Percentiles rank a stretch among this genome's conserved stretches.
phyloP scores from a whole-genome alignment of 2,113 vertebrate species.

The Pygoscelis antarcticus region DNA sequence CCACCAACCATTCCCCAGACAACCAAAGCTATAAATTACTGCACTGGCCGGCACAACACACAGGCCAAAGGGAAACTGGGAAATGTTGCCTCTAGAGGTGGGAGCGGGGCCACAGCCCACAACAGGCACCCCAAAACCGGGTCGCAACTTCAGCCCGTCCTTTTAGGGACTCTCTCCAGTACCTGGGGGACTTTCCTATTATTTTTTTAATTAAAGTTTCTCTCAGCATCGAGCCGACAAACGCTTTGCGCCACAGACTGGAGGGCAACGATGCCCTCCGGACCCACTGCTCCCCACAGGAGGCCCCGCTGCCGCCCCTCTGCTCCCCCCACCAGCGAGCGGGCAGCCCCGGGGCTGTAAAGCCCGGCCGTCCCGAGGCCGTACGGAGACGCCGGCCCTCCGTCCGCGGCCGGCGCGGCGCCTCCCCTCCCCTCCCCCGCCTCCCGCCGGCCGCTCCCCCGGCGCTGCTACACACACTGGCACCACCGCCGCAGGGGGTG shows the following conservation, averaged over 20 bases:
- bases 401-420: background rate
- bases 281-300: background rate
- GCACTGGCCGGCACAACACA: background rate
- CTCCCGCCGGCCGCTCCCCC: no score
- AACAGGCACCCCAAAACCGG: background rate
- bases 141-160: background rate
- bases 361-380: background rate
- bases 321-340: background rate
- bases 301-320: background rate
- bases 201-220: background rate
- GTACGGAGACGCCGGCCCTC: rapidly evolving
- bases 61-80: no score
- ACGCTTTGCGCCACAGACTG: rapidly evolving
- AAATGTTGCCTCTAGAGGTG: rapidly evolving
- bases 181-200: rapidly evolving
- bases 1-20: background rate
- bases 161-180: background rate
- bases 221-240: background rate
- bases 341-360: background rate
- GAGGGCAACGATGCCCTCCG: background rate
- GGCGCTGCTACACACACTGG: no score
- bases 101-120: background rate
- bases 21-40: rapidly evolving
- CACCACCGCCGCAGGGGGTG: no score
- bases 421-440: rapidly evolving